These are phyloP conservation scores for Diachrysia chrysitis DNA, from an alignment of 2,888 invertebrate genomes.

Conservation along the genomic window DNA sequence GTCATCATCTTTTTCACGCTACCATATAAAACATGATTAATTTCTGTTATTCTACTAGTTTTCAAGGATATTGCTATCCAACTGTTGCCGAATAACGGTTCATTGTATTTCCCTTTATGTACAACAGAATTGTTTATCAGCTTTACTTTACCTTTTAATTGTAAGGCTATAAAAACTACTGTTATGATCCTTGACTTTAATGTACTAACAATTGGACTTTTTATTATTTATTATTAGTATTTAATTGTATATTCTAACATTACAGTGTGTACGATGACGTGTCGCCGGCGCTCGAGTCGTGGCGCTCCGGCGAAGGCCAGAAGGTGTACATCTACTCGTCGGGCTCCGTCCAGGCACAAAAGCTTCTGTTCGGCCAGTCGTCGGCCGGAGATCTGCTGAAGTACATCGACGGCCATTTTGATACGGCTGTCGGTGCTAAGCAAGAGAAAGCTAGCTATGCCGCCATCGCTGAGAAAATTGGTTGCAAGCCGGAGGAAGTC, in stretches of 20 bases:
- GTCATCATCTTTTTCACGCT: no score
- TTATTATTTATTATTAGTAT: no score
- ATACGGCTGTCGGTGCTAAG: constrained; percentile 95
- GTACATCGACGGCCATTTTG: constrained; percentile 94
- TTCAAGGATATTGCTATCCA: no score
- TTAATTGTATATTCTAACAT: constrained; percentile 48
- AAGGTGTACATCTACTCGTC: constrained; percentile 96
- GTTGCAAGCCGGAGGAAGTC: constrained; percentile 90
- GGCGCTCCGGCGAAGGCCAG: constrained; percentile 91
- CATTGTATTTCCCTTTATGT: no score
- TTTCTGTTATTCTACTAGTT: no score
- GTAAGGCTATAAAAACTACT: no score
- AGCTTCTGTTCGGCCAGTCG: constrained; percentile 94
- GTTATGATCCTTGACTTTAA: no score
- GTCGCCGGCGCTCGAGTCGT: constrained; percentile 91
- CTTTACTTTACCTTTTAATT: no score
- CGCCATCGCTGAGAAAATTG: constrained; percentile 92
- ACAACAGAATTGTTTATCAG: no score
- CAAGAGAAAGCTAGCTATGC: constrained; percentile 93
- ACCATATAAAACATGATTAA: no score
- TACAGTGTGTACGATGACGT: constrained; percentile 97
- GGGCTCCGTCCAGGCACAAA: constrained; percentile 97
- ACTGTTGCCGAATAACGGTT: no score
- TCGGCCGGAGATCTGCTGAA: constrained; percentile 93
- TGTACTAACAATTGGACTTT: no score